Evolutionary conservation across 1,140 invertebrate species (phyloP).

Genomic region (Marisa cornuarietis): DNA sequence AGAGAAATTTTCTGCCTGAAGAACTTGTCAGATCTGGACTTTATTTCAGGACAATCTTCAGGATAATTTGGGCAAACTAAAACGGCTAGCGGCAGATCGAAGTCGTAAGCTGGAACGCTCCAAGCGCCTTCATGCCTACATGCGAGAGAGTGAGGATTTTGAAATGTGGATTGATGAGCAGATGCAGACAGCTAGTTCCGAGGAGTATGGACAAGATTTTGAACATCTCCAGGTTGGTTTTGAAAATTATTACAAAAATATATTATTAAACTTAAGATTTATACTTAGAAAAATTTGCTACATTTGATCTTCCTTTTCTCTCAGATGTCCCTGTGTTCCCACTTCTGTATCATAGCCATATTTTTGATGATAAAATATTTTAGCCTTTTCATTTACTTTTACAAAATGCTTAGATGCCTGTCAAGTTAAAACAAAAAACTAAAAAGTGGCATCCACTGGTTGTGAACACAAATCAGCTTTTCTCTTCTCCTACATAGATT

Average conservation of each 20-base stretch:
- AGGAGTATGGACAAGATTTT: slow-evolving; percentile 97
- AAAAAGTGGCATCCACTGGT: not conserved
- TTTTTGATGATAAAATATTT: too few species aligned
- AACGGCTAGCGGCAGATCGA: slow-evolving; percentile 81
- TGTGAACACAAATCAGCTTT: not conserved
- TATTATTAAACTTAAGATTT: too few species aligned
- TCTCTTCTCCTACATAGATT: slow-evolving; percentile 32
- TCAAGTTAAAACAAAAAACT: not conserved
- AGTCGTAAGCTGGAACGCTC: slow-evolving; percentile 89
- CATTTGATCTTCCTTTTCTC: not conserved
- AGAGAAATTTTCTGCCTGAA: too few species aligned
- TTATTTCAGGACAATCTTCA: slow-evolving; percentile 63
- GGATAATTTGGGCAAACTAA: slow-evolving; percentile 83
- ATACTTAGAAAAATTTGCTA: not conserved
- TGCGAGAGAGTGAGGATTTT: slow-evolving; percentile 88
- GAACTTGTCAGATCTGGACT: too few species aligned
- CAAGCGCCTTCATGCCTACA: slow-evolving; percentile 91
- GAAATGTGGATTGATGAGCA: slow-evolving; percentile 96
- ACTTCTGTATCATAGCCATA: not conserved
- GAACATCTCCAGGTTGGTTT: slow-evolving; percentile 86
- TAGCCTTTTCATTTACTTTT: too few species aligned
- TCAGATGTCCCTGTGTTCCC: not conserved
- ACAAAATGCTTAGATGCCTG: not conserved
- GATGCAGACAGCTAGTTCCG: slow-evolving; percentile 86
- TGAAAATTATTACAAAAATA: not conserved